These are phyloP conservation scores for Drosophila cardini DNA, from an alignment of 1,140 invertebrate species.

Conservation along the genomic window DNA sequence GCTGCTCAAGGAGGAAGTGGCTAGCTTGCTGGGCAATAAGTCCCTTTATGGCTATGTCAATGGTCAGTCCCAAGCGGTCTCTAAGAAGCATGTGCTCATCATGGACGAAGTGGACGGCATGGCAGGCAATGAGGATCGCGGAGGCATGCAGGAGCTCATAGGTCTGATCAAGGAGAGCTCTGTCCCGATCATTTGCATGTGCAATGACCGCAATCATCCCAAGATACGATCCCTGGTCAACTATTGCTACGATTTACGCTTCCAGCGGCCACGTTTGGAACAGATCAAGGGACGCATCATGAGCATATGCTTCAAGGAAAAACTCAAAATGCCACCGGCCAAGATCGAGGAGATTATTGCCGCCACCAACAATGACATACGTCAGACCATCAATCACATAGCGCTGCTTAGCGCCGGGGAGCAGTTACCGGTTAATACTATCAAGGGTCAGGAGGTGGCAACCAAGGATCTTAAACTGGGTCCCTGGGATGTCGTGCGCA, in stretches of 20 bases:
- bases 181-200: constrained; percentile 99
- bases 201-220: constrained; percentile 97
- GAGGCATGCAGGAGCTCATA: constrained; percentile 98
- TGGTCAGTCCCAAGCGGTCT: constrained; percentile 85
- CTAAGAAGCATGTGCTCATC: constrained; percentile 93
- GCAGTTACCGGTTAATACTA: constrained; percentile 74
- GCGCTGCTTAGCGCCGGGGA: constrained; percentile 90
- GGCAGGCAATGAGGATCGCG: constrained; percentile 99
- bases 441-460: constrained; percentile 76
- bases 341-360: constrained; percentile 93
- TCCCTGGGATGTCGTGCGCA: constrained; percentile 96
- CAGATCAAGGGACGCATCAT: constrained; percentile 97
- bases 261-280: constrained; percentile 92
- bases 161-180: constrained; percentile 94
- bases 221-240: constrained; percentile 97
- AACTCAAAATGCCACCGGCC: constrained; percentile 91
- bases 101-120: constrained; percentile 99
- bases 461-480: constrained; percentile 95
- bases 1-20: constrained; percentile 92
- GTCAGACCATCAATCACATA: constrained; percentile 96
- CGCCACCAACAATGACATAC: constrained; percentile 95
- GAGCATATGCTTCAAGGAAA: constrained; percentile 96
- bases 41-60: constrained; percentile 88
- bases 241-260: constrained; percentile 97
- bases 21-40: constrained; percentile 90